These are phyloP conservation scores for Schizotus pectinicornis DNA, from an alignment of 2,888 invertebrate species.

Conservation along the genomic window DNA sequence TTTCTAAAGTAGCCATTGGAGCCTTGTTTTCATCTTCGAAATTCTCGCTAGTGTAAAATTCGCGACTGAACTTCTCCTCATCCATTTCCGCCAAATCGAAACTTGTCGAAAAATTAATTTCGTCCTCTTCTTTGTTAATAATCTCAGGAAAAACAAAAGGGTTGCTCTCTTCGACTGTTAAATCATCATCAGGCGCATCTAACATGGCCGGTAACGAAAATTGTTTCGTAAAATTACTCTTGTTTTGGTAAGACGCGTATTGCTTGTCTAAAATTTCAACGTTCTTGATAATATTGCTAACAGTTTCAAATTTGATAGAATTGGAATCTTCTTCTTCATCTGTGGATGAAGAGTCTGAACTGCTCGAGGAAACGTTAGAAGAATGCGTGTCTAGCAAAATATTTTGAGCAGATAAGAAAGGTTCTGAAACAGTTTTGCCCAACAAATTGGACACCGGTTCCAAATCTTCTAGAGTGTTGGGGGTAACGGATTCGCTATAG, in stretches of 20 bases:
- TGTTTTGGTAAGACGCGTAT: constrained; percentile 16
- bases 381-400: constrained; percentile 6
- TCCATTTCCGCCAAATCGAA: too few species aligned
- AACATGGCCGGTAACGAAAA: constrained; percentile 40
- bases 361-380: constrained; percentile 38
- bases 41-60: too few species aligned
- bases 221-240: constrained; percentile 39
- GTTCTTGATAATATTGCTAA: constrained; percentile 65
- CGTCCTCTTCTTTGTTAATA: constrained; percentile 12
- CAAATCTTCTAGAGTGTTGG: constrained; percentile 34
- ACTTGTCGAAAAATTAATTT: background rate
- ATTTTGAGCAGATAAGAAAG: constrained; percentile 23
- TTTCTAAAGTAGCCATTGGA: too few species aligned
- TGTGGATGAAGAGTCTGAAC: constrained; percentile 41
- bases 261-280: constrained; percentile 52
- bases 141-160: constrained; percentile 3
- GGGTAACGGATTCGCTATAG: background rate
- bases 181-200: constrained; percentile 1
- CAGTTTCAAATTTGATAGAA: constrained; percentile 60
- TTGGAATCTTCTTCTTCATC: constrained; percentile 49
- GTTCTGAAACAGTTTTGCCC: constrained; percentile 43
- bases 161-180: constrained; percentile 4
- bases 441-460: constrained; percentile 36
- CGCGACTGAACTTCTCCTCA: too few species aligned
- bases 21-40: too few species aligned